Percentiles rank a stretch among this genome's conserved stretches.
Conservation (phyloP, 30 jellyfish, hydroid and myxozoan genomes). For the Aurelia sp. region DNA sequence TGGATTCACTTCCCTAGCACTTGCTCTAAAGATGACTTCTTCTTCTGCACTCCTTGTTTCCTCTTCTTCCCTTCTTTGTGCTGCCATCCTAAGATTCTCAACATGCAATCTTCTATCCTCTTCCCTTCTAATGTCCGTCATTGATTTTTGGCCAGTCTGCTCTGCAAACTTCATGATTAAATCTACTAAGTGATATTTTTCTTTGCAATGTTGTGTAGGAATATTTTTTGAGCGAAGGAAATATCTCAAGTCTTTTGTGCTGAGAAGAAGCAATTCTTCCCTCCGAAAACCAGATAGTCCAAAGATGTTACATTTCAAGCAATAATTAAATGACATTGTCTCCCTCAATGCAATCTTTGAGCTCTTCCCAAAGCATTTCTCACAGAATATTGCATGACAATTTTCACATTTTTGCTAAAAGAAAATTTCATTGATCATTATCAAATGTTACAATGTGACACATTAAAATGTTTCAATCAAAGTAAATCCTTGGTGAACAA, state of each 20-base stretch:
- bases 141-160: conserved; percentile 70
- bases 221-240: conserved; percentile 69
- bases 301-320: conserved; percentile 85
- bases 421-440: not conserved
- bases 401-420: conserved; percentile 78
- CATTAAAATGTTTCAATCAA: too few relatives aligned
- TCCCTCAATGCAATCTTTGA: conserved; percentile 24
- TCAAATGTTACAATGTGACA: too few relatives aligned
- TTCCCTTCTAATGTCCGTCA: conserved; percentile 79
- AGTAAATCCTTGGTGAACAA: too few relatives aligned
- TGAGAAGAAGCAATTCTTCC: conserved; percentile 78
- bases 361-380: conserved; percentile 76
- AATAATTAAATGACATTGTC: conserved; percentile 14
- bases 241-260: conserved; percentile 71
- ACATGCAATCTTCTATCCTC: conserved; percentile 57
- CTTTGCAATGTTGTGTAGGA: conserved; percentile 83
- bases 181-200: conserved; percentile 84
- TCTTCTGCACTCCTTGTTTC: conserved; percentile 23
- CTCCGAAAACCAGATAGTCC: conserved; percentile 50
- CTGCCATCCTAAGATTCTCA: conserved; percentile 85
- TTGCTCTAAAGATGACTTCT: conserved; percentile 8
- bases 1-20: not conserved
- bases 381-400: conserved; percentile 84
- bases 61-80: conserved; percentile 68
- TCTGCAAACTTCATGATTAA: conserved; percentile 96